Percentiles rank a stretch among this genome's conserved stretches.
phyloP scores from a whole-genome alignment of 2,888 invertebrate species.

The Furcula furcula region DNA sequence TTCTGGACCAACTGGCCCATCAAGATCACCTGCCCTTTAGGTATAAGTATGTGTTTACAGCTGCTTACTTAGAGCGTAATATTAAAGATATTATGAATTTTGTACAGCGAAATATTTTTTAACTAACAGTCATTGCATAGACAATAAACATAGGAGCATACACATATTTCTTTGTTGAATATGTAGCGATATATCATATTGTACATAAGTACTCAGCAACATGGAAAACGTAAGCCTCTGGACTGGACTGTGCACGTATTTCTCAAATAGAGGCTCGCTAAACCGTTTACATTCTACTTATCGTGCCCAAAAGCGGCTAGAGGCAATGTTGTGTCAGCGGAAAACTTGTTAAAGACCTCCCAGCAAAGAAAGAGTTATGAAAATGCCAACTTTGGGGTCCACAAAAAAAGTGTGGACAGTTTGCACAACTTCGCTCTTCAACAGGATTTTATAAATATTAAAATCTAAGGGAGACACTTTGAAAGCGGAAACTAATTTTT shows the following conservation, averaged over 20 bases:
- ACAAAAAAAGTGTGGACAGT: slow-evolving; percentile 59
- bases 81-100: too few relatives aligned
- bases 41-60: too few relatives aligned
- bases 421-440: slow-evolving; percentile 59
- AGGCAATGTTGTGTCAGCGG: slow-evolving; percentile 57
- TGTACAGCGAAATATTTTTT: too few relatives aligned
- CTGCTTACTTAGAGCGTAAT: too few relatives aligned
- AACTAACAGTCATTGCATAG: too few relatives aligned
- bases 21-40: too few relatives aligned
- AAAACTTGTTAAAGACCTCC: slow-evolving; percentile 67
- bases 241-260: slow-evolving; percentile 26
- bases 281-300: slow-evolving; percentile 46
- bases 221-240: slow-evolving; percentile 26
- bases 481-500: slow-evolving; percentile 56
- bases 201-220: slow-evolving; percentile 19
- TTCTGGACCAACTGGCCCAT: too few relatives aligned
- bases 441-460: slow-evolving; percentile 70
- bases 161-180: too few relatives aligned
- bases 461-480: slow-evolving; percentile 59
- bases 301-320: slow-evolving; percentile 27
- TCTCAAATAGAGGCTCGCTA: slow-evolving; percentile 30
- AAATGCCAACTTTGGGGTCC: slow-evolving; percentile 68
- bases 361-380: slow-evolving; percentile 71
- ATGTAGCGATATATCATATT: slow-evolving; percentile 21
- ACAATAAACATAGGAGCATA: too few relatives aligned